phyloP scores from a whole-genome alignment of 2,113 vertebrate species.

The Saimiri boliviensis region DNA sequence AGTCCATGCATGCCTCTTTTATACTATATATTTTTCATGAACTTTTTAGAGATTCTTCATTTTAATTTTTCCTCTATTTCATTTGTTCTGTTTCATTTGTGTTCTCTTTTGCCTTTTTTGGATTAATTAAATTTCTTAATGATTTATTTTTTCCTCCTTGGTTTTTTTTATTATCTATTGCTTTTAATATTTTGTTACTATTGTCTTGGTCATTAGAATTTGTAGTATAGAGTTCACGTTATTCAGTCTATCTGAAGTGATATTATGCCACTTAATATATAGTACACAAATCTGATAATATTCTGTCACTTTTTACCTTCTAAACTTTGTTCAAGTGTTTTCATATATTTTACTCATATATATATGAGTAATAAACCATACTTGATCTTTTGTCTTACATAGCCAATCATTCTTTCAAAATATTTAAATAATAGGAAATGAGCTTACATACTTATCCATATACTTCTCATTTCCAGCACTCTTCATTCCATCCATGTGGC shows the following conservation, averaged over 20 bases:
- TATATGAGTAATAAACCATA: no score
- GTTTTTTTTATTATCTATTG: neutral
- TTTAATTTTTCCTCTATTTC: neutral
- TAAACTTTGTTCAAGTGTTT: neutral
- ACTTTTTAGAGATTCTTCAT: neutral
- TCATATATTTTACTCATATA: neutral
- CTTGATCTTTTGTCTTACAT: neutral
- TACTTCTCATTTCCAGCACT: neutral
- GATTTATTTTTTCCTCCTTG: neutral
- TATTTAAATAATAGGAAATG: neutral
- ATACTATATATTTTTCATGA: no score
- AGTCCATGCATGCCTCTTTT: no score
- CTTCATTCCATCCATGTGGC: no score
- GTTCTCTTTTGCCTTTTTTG: neutral
- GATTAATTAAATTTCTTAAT: neutral
- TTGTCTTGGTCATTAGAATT: neutral
- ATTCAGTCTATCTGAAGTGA: neutral
- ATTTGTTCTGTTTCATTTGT: neutral
- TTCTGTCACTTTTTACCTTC: neutral
- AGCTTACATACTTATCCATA: no score
- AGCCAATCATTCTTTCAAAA: neutral
- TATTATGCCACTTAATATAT: no score
- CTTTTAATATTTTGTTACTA: neutral
- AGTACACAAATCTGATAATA: neutral
- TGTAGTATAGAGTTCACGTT: neutral